Base-by-base conservation (phyloP, 2,888 invertebrate species). In the Arenicola marina region DNA sequence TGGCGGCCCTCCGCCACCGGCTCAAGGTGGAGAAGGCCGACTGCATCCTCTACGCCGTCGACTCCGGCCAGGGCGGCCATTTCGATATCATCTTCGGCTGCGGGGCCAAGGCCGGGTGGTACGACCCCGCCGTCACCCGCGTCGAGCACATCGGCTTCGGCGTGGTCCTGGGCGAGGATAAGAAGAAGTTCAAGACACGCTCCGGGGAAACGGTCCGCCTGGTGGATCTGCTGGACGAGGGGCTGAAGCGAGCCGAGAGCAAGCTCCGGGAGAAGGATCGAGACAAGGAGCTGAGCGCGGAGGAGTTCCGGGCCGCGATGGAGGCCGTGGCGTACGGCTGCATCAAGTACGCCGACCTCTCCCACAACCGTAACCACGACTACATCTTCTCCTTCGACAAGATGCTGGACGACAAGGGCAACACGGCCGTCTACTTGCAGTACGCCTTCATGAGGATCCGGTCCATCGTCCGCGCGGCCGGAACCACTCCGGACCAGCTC, bases 401-500 rank as follows among this genome's bases (percentile, higher is more conserved):
- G 87, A 99, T 99, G 99, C 86, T 99, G 68, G 97, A 99, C 78
- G 98, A 99, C 82, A 92, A 92, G 81, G 99, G 99, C 11, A 99
- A 99, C 82, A 99, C 99, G 0, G 99, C 99, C 0, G 97, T 96
- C 0, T 99, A 99, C 81, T 86, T 99, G 57, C 85, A 99, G 4
- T 99, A 99, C 83, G 94, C 95, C 0, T 89, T 92, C 73, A 96
- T 96, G 11, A 87, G 99, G 45, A 99, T 99, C 70, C 88, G 92
- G 77, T 96, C 86, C 1, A 86, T 86, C 56, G 78, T 83, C 4
- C 78, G 86, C 29, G 81, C 76, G 38, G 85, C 86, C 18, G 78
- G 78, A 38, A 74, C 86, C 18, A 75, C 75, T 2, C 71, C 70
- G 11, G 76, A 79, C 24, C 86, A 89, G 68, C 83, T 92, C 45